These are phyloP conservation scores for Eucriotettix oculatus DNA, from an alignment of 2,888 invertebrate genomes.

Conservation along the genomic window DNA sequence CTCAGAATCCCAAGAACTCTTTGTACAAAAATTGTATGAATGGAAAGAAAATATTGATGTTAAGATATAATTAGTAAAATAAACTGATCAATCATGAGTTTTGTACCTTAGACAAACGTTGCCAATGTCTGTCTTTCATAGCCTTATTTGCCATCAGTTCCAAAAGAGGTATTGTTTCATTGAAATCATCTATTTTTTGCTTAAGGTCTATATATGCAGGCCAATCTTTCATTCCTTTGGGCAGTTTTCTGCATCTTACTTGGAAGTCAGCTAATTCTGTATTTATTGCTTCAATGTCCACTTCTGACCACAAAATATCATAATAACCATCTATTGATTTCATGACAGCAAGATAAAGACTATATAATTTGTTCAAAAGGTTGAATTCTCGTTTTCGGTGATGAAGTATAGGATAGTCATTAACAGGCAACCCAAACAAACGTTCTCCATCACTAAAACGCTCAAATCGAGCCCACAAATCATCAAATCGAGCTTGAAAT, in stretches of 20 bases:
- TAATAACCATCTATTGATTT: slow-evolving; percentile 74
- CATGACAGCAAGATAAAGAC: slow-evolving; percentile 65
- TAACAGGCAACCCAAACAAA: slow-evolving; percentile 66
- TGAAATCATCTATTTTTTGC: slow-evolving; percentile 80
- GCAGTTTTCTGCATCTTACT: slow-evolving; percentile 65
- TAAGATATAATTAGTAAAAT: too few species aligned
- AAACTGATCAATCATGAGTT: too few species aligned
- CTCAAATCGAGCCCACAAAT: slow-evolving; percentile 62
- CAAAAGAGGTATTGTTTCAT: slow-evolving; percentile 67
- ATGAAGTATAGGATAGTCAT: slow-evolving; percentile 59
- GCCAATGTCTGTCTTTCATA: slow-evolving; percentile 71
- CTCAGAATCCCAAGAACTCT: too few species aligned
- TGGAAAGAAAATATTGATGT: too few species aligned
- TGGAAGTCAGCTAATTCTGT: slow-evolving; percentile 69
- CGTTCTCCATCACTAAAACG: slow-evolving; percentile 73
- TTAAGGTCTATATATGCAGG: slow-evolving; percentile 73
- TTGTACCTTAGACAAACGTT: slow-evolving; percentile 32
- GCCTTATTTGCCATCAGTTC: slow-evolving; percentile 79
- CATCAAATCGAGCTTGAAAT: slow-evolving; percentile 68
- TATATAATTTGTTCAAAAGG: slow-evolving; percentile 65
- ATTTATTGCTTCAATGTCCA: slow-evolving; percentile 68
- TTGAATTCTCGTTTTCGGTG: slow-evolving; percentile 70
- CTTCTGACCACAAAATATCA: slow-evolving; percentile 67
- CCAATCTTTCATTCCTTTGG: slow-evolving; percentile 75
- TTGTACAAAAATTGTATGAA: too few species aligned